Evolutionary conservation across 2,888 invertebrate species (phyloP).

Genomic region (Panopea generosa): DNA sequence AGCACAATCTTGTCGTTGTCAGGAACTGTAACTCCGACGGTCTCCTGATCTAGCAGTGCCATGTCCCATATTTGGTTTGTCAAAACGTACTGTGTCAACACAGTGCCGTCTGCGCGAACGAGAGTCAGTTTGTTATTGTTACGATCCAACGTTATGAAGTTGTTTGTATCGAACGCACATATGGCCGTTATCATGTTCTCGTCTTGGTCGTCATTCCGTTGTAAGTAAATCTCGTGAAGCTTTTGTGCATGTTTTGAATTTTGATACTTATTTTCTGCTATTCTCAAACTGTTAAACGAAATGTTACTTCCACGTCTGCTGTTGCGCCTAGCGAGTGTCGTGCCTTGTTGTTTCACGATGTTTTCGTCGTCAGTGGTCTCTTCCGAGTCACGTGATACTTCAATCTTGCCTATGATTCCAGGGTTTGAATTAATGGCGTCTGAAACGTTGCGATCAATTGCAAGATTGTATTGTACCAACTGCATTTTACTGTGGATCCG

Average conservation of each 20-base stretch:
- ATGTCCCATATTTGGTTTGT: constrained; percentile 62
- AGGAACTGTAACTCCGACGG: constrained; percentile 55
- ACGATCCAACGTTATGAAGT: constrained; percentile 57
- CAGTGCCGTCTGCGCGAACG: constrained; percentile 48
- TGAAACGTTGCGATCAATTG: constrained; percentile 55
- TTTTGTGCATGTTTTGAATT: constrained; percentile 42
- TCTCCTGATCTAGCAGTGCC: constrained; percentile 45
- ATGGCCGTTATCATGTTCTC: constrained; percentile 60
- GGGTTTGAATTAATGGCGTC: constrained; percentile 58
- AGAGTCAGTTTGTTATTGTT: constrained; percentile 55
- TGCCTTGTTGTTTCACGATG: background rate
- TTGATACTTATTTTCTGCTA: constrained; percentile 9
- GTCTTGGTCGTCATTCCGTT: constrained; percentile 55
- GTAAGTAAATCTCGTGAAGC: constrained; percentile 47
- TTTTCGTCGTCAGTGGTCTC: constrained; percentile 26
- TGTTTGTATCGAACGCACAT: constrained; percentile 35
- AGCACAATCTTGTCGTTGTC: constrained; percentile 60
- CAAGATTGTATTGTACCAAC: constrained; percentile 49
- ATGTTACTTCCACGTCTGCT: constrained; percentile 26
- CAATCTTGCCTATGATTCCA: constrained; percentile 48
- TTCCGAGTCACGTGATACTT: constrained; percentile 23
- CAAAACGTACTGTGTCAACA: constrained; percentile 57
- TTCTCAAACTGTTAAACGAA: constrained; percentile 20
- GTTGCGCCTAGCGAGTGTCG: background rate
- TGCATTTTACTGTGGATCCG: constrained; percentile 55